These are phyloP conservation scores for Periparus ater DNA, from an alignment of 2,797 vertebrate genomes.

Conservation along the genomic window DNA sequence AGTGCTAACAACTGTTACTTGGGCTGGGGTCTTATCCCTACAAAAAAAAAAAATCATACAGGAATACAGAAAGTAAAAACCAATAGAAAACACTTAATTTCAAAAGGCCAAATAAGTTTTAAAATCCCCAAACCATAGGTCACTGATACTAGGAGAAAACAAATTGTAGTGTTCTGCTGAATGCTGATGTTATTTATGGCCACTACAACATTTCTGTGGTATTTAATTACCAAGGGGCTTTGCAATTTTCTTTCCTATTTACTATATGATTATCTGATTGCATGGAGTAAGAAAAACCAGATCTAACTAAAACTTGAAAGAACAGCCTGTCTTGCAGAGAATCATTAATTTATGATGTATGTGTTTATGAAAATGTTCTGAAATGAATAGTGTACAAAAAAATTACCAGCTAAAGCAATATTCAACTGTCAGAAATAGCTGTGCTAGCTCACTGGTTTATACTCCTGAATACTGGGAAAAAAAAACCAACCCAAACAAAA, in stretches of 20 bases:
- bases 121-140: rapidly evolving
- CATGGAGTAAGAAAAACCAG: background rate
- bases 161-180: background rate
- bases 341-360: background rate
- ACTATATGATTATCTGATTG: background rate
- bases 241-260: background rate
- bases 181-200: background rate
- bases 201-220: background rate
- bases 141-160: background rate
- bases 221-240: background rate
- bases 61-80: background rate
- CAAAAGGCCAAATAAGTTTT: background rate
- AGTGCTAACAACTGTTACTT: background rate
- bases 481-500: background rate
- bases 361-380: background rate
- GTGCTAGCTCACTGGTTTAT: background rate
- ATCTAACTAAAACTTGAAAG: background rate
- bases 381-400: background rate
- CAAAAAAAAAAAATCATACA: background rate
- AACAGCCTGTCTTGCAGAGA: background rate
- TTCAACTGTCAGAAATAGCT: background rate
- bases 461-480: background rate
- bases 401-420: constrained; percentile 14
- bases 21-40: background rate
- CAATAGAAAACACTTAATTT: background rate